Evolutionary conservation across 1,140 invertebrate species (phyloP), one percentile per base, ranked within the genome.

Genomic region (Diorhabda carinulata): DNA sequence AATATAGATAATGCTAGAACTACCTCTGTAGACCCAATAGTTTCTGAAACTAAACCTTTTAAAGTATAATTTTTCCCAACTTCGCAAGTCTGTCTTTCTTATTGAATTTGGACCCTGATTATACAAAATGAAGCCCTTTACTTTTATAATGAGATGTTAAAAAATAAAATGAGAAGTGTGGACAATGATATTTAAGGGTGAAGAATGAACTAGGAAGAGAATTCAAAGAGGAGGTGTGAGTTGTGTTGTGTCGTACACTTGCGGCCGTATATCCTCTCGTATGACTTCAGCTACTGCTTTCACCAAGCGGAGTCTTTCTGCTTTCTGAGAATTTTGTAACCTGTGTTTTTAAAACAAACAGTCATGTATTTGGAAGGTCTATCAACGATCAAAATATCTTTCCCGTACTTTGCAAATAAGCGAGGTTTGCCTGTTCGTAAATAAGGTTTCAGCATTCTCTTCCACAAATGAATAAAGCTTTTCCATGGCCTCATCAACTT

Each of bases 191-290:
- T 56, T 1, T 7, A 56, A 6, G 2, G n/a, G 52, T 56, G 52
- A 25, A 25, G 25, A 25, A 25, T 25, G 25, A 25, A 25, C 25
- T 25, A 25, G 25, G 25, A 25, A 25, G 52, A 56, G n/a, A n/a
- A 56, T 7, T 6, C n/a, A 6, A n/a, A 7, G 6, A n/a, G 52
- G n/a, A 7, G 52, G 52, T 56, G 52, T 56, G 6, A 56, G 2
- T 56, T 56, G 52, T 56, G 52, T 56, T 56, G 52, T 56, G 52
- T 56, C 52, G 52, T 56, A 56, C 52, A 56, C 52, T 56, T 56
- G 52, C 52, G 52, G 6, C 25, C 25, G 25, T 1, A 25, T 25
- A 25, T 25, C 25, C 25, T 25, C 1, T 25, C 25, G 25, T 25
- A 56, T 56, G 52, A 56, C 52, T 56, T 56, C 52, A 56, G 52